Conservation (phyloP, 1,140 invertebrate genomes). For the Cheumatopsyche charites region DNA sequence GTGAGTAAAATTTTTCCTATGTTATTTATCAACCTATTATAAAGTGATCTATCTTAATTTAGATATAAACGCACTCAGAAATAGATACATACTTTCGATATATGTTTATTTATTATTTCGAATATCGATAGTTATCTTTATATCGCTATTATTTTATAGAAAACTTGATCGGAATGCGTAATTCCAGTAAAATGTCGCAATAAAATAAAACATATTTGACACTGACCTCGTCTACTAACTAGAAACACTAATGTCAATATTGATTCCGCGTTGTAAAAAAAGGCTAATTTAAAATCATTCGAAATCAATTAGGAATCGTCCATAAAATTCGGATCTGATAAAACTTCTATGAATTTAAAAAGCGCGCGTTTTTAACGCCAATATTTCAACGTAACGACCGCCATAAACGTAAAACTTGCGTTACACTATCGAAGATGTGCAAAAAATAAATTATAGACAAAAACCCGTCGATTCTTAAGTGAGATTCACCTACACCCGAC, state of each 20-base stretch:
- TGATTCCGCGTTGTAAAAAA: not conserved
- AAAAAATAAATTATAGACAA: no score
- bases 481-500: not conserved
- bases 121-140: no score
- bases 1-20: conserved; percentile 67
- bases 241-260: no score
- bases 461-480: not conserved
- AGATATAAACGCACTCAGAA: no score
- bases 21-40: no score
- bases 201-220: no score
- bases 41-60: no score
- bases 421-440: not conserved
- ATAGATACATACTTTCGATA: no score
- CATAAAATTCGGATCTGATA: not conserved
- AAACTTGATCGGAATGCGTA: conserved; percentile 1
- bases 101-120: no score
- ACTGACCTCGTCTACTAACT: no score
- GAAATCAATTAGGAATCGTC: not conserved
- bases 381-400: conserved; percentile 16
- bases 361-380: conserved; percentile 12
- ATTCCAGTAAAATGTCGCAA: not conserved
- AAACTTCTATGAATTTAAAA: conserved; percentile 16
- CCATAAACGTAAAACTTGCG: conserved; percentile 15
- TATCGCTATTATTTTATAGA: no score
- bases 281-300: not conserved